Percentiles rank a stretch among this genome's conserved stretches.
phyloP scores from a whole-genome alignment of 2,888 invertebrate genomes.

The Bombylius discolor region DNA sequence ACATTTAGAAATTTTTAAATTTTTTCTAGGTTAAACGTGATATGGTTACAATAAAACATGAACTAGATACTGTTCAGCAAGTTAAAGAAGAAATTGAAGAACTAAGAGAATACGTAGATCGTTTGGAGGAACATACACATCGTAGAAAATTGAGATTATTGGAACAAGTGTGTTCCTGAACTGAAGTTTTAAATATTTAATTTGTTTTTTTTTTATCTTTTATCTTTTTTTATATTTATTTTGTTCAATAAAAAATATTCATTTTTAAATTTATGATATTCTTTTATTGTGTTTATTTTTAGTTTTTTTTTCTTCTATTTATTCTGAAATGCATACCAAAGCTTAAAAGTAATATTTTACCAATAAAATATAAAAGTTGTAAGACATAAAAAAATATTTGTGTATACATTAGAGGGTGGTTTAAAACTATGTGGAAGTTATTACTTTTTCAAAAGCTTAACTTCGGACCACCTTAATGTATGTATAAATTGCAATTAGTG shows the following conservation, averaged over 20 bases:
- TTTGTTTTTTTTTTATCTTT: neutral
- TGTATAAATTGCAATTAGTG: no score
- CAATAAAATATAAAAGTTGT: no score
- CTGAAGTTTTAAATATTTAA: no score
- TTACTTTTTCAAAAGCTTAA: no score
- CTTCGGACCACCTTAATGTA: no score
- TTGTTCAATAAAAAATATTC: neutral
- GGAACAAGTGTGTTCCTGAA: slow-evolving; percentile 60
- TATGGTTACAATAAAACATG: slow-evolving; percentile 90
- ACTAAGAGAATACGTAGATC: slow-evolving; percentile 80
- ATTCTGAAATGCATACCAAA: no score
- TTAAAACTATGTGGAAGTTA: no score
- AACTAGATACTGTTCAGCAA: slow-evolving; percentile 86
- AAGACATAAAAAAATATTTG: no score
- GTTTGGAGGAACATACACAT: slow-evolving; percentile 83
- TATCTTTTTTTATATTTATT: slow-evolving; percentile 2
- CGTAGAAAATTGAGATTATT: slow-evolving; percentile 78
- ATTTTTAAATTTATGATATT: no score
- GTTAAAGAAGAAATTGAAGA: slow-evolving; percentile 92
- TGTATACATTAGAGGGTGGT: no score
- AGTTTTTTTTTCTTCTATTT: neutral
- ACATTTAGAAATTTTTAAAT: neutral
- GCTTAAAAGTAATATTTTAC: no score
- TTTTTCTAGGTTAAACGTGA: slow-evolving; percentile 65
- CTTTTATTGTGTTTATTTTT: no score